Evolutionary conservation across 2,113 vertebrate genomes (phyloP).

Genomic region (Cricetomys ansorgei): DNA sequence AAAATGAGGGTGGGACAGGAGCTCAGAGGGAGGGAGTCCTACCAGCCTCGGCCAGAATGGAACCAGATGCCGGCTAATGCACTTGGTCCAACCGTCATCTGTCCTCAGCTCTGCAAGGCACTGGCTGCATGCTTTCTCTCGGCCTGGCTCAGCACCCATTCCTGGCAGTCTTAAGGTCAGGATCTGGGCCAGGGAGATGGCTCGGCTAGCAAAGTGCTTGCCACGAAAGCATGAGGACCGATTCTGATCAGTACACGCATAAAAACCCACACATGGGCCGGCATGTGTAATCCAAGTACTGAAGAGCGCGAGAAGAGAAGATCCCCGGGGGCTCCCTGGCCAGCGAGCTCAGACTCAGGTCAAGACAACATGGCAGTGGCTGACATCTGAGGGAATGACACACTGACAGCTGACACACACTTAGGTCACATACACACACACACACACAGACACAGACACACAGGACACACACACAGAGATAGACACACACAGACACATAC

Average conservation of each 20-base stretch:
- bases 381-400: not conserved
- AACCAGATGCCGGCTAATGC: rapidly evolving
- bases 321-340: not conserved
- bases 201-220: not conserved
- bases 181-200: not conserved
- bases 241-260: not conserved
- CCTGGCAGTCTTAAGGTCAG: not conserved
- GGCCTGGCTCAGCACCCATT: rapidly evolving
- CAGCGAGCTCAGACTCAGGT: not conserved
- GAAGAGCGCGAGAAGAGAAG: no score
- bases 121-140: rapidly evolving
- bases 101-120: rapidly evolving
- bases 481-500: not conserved
- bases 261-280: not conserved
- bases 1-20: not conserved
- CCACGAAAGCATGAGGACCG: not conserved
- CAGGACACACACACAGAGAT: no score
- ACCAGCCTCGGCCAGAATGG: not conserved
- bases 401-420: no score
- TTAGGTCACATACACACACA: not conserved
- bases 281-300: not conserved
- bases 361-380: not conserved
- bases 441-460: not conserved
- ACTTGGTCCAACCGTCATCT: rapidly evolving
- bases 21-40: rapidly evolving